Conservation (phyloP, 2,113 vertebrate genomes). For the Tyto alba region DNA sequence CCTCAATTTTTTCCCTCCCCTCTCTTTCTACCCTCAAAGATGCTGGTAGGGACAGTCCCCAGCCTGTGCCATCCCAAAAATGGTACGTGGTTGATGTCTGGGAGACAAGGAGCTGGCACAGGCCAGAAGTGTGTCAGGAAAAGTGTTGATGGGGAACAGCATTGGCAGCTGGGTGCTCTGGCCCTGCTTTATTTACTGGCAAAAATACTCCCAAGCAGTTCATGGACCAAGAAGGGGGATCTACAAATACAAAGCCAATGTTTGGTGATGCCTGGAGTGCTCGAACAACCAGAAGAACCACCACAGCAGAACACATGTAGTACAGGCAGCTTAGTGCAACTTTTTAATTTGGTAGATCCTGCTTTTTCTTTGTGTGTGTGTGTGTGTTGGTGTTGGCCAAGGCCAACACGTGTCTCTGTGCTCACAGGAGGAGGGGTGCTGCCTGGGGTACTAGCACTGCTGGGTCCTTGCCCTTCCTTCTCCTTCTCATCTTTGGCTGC, state of each 20-base stretch:
- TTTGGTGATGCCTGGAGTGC: not conserved
- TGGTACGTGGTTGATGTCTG: not conserved
- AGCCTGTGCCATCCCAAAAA: not conserved
- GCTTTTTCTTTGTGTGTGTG: not conserved
- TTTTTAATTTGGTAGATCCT: not conserved
- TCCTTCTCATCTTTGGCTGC: not conserved
- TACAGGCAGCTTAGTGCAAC: not conserved
- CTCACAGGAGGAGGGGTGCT: not conserved
- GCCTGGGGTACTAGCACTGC: not conserved
- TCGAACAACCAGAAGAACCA: not conserved
- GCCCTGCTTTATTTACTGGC: not conserved
- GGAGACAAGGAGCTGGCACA: not conserved
- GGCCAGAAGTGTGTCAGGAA: not conserved
- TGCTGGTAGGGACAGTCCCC: not conserved
- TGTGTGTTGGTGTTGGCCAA: not conserved
- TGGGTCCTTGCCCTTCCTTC: not conserved
- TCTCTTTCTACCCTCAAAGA: not conserved
- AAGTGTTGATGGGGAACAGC: fast-evolving
- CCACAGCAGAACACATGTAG: not conserved
- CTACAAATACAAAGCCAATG: not conserved
- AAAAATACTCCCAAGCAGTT: not conserved
- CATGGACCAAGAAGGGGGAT: not conserved
- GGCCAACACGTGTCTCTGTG: not conserved
- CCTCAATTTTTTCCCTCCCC: not conserved
- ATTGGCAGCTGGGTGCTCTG: not conserved